Evolutionary conservation across 2,113 vertebrate genomes (phyloP).

Genomic region (Thunnus maccoyii): DNA sequence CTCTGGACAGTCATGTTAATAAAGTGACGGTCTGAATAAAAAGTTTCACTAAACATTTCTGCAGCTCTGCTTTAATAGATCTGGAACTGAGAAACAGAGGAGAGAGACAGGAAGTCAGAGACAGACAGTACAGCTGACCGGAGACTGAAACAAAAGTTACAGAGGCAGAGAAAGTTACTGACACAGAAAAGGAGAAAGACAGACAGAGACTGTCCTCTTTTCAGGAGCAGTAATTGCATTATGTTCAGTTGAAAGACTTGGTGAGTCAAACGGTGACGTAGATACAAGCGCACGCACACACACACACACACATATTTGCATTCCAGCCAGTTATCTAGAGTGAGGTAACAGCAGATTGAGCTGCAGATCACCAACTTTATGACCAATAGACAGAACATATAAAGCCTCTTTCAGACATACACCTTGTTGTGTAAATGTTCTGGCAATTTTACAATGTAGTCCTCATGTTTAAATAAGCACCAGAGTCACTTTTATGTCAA

Average conservation of each 20-base stretch:
- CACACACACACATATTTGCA: constrained; percentile 28
- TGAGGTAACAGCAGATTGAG: constrained; percentile 28
- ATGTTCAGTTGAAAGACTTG: constrained; percentile 60
- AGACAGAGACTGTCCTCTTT: constrained; percentile 45
- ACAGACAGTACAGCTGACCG: not conserved
- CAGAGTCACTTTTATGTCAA: not conserved
- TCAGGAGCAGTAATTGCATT: constrained; percentile 60
- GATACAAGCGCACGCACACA: constrained; percentile 6
- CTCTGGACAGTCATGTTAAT: not conserved
- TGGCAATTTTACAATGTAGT: not conserved
- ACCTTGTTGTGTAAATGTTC: not conserved
- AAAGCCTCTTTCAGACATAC: not conserved
- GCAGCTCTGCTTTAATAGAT: not conserved
- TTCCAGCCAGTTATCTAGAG: constrained; percentile 47
- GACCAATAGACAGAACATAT: not conserved
- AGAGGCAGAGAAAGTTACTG: constrained; percentile 6
- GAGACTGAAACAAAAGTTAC: constrained; percentile 3
- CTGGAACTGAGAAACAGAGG: not conserved
- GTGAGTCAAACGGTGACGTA: constrained; percentile 72
- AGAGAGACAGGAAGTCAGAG: not conserved
- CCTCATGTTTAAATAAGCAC: not conserved
- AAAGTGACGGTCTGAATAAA: not conserved
- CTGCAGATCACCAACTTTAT: constrained; percentile 16
- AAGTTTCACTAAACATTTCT: not conserved
- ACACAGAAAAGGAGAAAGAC: constrained; percentile 4